phyloP scores from a whole-genome alignment of 1,140 invertebrate species.

The Pinna nobilis region DNA sequence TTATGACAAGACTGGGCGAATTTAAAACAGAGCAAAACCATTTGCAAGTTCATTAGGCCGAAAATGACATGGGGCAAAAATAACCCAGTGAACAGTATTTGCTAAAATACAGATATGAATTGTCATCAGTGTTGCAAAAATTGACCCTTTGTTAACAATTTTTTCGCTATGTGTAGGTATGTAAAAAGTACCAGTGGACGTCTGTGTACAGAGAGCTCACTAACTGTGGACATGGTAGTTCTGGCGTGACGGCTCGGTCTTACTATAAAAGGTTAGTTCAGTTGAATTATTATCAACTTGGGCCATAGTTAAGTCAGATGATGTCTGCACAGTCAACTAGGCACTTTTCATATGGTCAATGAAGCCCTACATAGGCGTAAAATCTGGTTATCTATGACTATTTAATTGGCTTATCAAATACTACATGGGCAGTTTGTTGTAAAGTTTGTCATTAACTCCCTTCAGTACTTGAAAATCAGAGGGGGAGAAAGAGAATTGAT shows the following conservation, averaged over 20 bases:
- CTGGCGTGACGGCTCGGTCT: constrained; percentile 30
- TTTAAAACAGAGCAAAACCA: too few species aligned
- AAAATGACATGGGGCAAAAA: too few species aligned
- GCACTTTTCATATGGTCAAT: not conserved
- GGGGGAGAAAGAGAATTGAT: too few species aligned
- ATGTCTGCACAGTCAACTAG: not conserved
- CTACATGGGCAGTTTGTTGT: not conserved
- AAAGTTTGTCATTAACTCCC: too few species aligned
- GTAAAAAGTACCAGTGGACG: constrained; percentile 45
- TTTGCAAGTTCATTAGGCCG: too few species aligned
- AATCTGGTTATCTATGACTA: not conserved
- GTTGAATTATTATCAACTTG: not conserved
- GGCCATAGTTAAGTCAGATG: not conserved
- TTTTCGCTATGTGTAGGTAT: constrained; percentile 38
- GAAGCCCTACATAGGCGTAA: not conserved
- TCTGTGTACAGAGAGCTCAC: constrained; percentile 55
- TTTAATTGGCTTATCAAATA: not conserved
- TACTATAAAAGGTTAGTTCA: constrained; percentile 47
- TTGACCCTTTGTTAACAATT: not conserved
- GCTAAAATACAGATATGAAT: not conserved
- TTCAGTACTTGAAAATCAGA: too few species aligned
- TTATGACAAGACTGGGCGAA: too few species aligned
- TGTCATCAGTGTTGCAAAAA: not conserved
- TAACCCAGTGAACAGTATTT: too few species aligned
- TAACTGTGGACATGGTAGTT: constrained; percentile 27